A percentile compares a stretch with the other conserved stretches of the same genome.
These are phyloP conservation scores for Anas acuta DNA, from an alignment of 2,797 vertebrate species.

Conservation along the genomic window DNA sequence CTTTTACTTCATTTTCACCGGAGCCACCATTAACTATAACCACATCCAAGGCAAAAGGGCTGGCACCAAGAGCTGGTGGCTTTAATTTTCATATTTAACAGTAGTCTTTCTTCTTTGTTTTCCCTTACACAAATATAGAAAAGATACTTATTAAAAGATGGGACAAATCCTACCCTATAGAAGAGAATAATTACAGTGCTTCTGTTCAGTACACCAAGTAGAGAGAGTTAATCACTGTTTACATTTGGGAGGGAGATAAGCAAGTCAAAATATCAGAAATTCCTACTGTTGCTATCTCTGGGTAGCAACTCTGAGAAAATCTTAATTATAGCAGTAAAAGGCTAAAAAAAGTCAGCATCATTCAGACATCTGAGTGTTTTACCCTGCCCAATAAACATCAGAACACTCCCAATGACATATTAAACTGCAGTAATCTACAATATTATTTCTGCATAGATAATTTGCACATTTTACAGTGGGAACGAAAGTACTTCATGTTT, in stretches of 20 bases:
- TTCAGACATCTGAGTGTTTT: background rate
- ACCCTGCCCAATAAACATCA: background rate
- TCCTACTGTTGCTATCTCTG: background rate
- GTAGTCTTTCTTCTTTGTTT: background rate
- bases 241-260: constrained; percentile 38
- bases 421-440: background rate
- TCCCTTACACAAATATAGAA: background rate
- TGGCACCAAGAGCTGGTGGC: background rate
- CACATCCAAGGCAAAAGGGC: background rate
- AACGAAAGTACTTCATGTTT: background rate
- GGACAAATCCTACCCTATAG: background rate
- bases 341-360: background rate
- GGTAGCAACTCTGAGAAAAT: constrained; percentile 11
- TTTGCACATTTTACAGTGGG: background rate
- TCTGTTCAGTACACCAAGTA: background rate
- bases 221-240: constrained; percentile 67
- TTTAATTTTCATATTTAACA: background rate
- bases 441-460: background rate
- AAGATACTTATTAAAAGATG: background rate
- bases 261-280: constrained; percentile 62
- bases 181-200: constrained; percentile 67
- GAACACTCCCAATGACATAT: background rate
- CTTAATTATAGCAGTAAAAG: background rate
- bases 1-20: background rate
- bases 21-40: background rate